Evolutionary conservation across 2,113 vertebrate genomes (phyloP).

Genomic region (Tyto alba): DNA sequence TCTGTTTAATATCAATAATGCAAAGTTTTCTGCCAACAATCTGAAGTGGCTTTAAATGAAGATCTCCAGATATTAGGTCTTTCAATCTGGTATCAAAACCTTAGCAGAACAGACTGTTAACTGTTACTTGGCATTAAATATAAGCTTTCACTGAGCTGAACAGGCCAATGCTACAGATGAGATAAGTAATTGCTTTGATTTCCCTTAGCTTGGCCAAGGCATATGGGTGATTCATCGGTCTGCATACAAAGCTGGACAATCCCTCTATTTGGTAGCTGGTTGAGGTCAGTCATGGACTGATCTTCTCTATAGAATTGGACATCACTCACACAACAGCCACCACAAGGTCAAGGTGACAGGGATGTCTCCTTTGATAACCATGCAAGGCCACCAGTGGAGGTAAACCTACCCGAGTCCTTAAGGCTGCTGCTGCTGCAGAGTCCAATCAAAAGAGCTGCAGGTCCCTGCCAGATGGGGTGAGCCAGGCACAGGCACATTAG

Average conservation of each 20-base stretch:
- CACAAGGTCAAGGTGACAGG: neutral
- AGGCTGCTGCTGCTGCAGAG: neutral
- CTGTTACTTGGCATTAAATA: neutral
- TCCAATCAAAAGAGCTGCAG: neutral
- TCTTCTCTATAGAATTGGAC: neutral
- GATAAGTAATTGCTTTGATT: neutral
- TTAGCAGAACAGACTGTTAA: neutral
- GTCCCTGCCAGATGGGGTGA: neutral
- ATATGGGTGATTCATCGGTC: neutral
- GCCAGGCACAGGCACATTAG: neutral
- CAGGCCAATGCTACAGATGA: neutral
- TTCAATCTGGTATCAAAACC: neutral
- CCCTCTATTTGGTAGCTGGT: neutral
- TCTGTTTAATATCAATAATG: conserved; percentile 3
- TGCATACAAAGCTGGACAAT: neutral
- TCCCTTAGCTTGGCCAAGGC: neutral
- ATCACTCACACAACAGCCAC: neutral
- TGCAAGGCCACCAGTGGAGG: neutral
- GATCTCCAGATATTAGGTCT: neutral
- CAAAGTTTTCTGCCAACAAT: neutral
- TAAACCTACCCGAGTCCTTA: neutral
- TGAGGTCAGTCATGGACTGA: neutral
- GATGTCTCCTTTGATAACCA: neutral
- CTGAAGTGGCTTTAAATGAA: neutral
- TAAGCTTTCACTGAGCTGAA: neutral